Percentiles rank a stretch among this genome's conserved stretches.
phyloP scores from a whole-genome alignment of 2,888 invertebrate genomes.

The Thereva nobilitata region DNA sequence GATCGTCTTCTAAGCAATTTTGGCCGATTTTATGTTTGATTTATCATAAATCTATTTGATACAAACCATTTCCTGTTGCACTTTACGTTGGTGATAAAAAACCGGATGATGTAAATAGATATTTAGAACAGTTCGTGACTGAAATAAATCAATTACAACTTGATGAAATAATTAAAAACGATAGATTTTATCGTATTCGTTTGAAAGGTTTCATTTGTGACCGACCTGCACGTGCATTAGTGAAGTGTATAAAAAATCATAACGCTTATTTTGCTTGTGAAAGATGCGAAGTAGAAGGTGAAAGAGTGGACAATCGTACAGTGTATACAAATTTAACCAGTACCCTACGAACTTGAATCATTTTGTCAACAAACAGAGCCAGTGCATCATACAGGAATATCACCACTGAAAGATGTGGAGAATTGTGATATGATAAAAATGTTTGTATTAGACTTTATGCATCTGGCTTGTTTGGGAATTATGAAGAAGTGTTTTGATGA shows the following conservation, averaged over 20 bases:
- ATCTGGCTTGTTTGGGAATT: too few relatives aligned
- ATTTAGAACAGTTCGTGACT: background rate
- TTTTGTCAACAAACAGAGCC: background rate
- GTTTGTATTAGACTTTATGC: background rate
- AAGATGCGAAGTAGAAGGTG: background rate
- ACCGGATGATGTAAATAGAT: background rate
- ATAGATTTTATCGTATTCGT: background rate
- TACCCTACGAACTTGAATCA: background rate
- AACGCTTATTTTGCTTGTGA: background rate
- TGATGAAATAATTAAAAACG: background rate
- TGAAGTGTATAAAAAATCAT: background rate
- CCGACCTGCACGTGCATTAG: background rate
- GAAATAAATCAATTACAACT: background rate
- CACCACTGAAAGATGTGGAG: background rate
- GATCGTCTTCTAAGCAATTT: background rate
- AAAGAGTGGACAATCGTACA: background rate
- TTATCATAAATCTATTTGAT: background rate
- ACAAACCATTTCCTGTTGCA: background rate
- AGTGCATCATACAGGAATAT: background rate
- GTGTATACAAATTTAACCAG: background rate
- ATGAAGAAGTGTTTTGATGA: too few relatives aligned
- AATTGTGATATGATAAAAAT: background rate
- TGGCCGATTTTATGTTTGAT: background rate
- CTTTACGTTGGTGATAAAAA: background rate
- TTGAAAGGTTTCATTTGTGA: background rate